phyloP scores from a whole-genome alignment of 2,888 invertebrate species.

The Gisinianus flammeolus region DNA sequence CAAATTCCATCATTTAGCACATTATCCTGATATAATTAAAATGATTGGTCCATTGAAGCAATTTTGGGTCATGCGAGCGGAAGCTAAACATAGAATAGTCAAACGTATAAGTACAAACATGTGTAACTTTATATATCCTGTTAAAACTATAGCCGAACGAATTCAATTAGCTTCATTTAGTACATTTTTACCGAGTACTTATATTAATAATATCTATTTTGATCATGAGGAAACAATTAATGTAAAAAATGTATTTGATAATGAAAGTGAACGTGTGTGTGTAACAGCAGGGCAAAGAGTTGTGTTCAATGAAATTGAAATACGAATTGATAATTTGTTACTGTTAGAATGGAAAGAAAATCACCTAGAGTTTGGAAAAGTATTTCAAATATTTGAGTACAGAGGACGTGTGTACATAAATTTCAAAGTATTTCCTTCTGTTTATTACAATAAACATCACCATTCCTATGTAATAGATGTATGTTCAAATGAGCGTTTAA shows the following conservation, averaged over 20 bases:
- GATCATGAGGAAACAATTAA: background rate
- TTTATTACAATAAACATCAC: background rate
- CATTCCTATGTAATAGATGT: background rate
- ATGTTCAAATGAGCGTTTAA: background rate
- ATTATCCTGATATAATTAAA: conserved; percentile 42
- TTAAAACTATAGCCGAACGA: conserved; percentile 34
- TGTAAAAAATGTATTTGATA: background rate
- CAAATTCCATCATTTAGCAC: conserved; percentile 47
- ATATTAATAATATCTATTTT: background rate
- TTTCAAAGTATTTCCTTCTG: background rate
- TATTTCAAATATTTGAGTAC: background rate
- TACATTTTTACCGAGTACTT: background rate
- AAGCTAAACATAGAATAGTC: conserved; percentile 47
- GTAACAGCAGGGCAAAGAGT: background rate
- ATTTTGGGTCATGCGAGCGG: conserved; percentile 43
- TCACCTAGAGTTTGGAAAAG: background rate
- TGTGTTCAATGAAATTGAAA: background rate
- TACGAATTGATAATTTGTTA: background rate
- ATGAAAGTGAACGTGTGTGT: background rate
- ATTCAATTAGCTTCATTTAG: conserved; percentile 21
- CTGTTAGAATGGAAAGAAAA: background rate
- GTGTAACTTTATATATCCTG: conserved; percentile 32
- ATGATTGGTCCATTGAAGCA: conserved; percentile 39
- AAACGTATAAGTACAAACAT: conserved; percentile 40
- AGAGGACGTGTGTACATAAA: background rate